These are phyloP conservation scores for Spicauda simplicius DNA, from an alignment of 2,888 invertebrate species.

Conservation along the genomic window DNA sequence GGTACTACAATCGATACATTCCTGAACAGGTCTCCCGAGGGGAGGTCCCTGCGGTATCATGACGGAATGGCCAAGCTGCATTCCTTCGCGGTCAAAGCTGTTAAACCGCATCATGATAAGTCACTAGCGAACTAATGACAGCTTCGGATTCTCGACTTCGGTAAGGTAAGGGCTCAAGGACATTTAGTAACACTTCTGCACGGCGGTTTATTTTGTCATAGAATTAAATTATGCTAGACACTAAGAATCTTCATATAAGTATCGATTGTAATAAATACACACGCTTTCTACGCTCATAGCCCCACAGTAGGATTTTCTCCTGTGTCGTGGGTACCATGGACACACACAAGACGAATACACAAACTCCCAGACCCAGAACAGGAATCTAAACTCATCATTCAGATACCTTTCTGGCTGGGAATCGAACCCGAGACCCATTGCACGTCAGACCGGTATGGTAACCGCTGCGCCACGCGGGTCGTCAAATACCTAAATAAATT, in stretches of 20 bases:
- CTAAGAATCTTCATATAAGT: background rate
- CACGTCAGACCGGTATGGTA: no score
- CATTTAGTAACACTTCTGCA: background rate
- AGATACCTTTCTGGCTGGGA: no score
- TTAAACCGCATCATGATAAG: background rate
- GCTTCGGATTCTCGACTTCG: background rate
- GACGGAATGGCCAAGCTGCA: background rate
- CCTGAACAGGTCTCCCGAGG: conserved; percentile 3
- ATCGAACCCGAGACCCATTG: no score
- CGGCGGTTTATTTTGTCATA: background rate
- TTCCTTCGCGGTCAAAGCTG: background rate
- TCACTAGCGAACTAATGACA: background rate
- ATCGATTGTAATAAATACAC: no score
- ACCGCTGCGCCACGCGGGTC: no score
- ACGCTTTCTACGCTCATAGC: no score
- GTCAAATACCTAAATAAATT: no score
- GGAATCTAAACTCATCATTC: no score
- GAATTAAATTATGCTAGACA: background rate
- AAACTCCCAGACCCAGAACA: no score
- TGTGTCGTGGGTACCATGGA: no score
- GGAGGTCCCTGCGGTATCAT: background rate
- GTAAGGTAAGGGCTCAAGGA: background rate
- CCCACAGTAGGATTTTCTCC: no score
- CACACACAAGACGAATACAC: no score
- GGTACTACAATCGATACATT: background rate